Evolutionary conservation across 2,797 vertebrate genomes (phyloP), one percentile per base, ranked within the genome.

Genomic region (Chelmon rostratus): DNA sequence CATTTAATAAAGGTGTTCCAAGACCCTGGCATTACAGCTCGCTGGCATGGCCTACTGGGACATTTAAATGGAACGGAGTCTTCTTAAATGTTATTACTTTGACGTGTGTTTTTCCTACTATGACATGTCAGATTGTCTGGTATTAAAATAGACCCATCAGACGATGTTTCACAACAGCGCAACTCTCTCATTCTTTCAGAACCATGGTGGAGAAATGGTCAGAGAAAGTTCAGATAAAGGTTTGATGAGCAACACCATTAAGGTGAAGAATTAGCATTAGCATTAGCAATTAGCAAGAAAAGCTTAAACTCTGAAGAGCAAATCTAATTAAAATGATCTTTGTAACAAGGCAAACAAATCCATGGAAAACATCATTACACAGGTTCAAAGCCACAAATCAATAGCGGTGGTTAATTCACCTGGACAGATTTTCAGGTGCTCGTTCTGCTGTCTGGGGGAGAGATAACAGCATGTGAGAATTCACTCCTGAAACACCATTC

Each of bases 1-100:
- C 47, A 3, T 79, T 63, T 11, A 23, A 3, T 76, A 42, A 19
- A n/a, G 21, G 50, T 35, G 21, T 54, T 77, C 18, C 49, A 35
- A 10, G 7, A 44, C 16, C 1, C 8, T 49, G 42, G 5, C 35
- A 3, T 42, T 4, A 40, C 44, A 47, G 68, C 18, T 63, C 21
- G 56, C 16, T 46, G 40, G 13, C 52, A 57, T 16, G 21, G 31
- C 61, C 28, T 12, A 50, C 42, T 46, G 28, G 33, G 58, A 42
- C 12, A 53, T 44, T 35, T 53, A 9, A 62, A 68, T 47, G 16
- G 28, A 35, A 28, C 40, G 3, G 11, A 33, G 23, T 19, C 33
- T 5, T 42, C 21, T 50, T 33, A n/a, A 21, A 12, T 37, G 9
- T 25, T 68, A 35, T 44, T 33, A 33, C 15, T 61, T 23, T 44